Base-by-base conservation (phyloP, 2,113 vertebrate genomes). In the Enhydra lutris region DNA sequence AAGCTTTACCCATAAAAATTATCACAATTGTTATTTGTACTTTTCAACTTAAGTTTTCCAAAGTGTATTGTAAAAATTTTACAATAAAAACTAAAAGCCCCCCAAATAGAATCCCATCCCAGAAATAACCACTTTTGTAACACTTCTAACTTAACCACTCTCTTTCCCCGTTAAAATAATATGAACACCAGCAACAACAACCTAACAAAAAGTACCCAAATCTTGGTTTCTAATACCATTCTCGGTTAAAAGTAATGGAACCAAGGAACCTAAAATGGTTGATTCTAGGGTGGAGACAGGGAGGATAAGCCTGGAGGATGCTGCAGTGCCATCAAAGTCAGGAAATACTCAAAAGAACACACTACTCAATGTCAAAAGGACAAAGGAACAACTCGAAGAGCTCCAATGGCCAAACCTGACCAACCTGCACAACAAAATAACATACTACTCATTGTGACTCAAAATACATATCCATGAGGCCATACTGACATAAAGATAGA, bases 31-130 rank as follows among this genome's bases (percentile, higher is more conserved):
- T 61, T 61, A 61, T 61, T 61, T 26, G 31, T 57, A 87, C 11
- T 61, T 92, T 79, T 89, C 80, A 84, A 84, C 45, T 90, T 34
- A 82, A 87, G 14, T 79, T n/a, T 97, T 86, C 61, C 89, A 74
- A 95, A 67, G 12, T 34, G n/a, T 8, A 57, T 2, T 74, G 0
- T 52, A 86, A 71, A 92, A 63, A 34, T 21, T 91, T 45, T 23
- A 24, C 63, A 93, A 42, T 50, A 81, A 65, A 67, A 90, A 94
- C 29, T 34, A 73, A 96, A 83, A 24, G 34, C 6, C 10, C 52
- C 17, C 67, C 24, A 81, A 88, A 71, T 78, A 73, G 39, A 91
- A 95, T 78, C 57, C 52, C 10, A 59, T 29, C 21, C 42, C 65
- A 94, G 50, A 95, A 91, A 95, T 55, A 89, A 93, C n/a, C 86